Percentiles rank a stretch among this genome's conserved stretches.
phyloP scores from a whole-genome alignment of 53 echinoderm and acorn worm species.

The Paelopatides confundens region DNA sequence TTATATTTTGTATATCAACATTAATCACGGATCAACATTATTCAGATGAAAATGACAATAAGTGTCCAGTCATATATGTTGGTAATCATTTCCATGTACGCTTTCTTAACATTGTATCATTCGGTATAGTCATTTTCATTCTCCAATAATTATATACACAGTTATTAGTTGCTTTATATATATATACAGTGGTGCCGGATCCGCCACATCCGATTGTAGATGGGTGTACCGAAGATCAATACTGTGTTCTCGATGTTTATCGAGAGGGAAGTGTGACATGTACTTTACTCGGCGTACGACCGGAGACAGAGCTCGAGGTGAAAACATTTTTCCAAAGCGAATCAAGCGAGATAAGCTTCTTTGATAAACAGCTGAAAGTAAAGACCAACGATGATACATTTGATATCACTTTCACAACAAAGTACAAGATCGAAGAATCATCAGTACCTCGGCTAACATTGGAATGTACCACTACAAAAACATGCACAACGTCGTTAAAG shows the following conservation, averaged over 20 bases:
- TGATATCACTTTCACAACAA: not conserved
- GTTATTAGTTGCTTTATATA: no score
- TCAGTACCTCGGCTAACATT: not conserved
- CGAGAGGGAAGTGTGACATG: not conserved
- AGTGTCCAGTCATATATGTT: no score
- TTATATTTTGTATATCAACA: no score
- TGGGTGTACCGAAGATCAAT: not conserved
- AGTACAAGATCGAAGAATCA: not conserved
- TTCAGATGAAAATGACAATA: no score
- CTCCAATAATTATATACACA: no score
- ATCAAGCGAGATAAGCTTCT: not conserved
- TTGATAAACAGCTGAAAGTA: not conserved
- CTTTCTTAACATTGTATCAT: no score
- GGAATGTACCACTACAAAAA: not conserved
- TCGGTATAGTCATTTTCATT: no score
- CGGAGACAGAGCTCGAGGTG: not conserved
- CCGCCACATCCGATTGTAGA: not conserved
- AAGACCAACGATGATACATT: not conserved
- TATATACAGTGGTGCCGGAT: not conserved
- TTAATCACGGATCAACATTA: no score
- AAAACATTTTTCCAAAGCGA: not conserved
- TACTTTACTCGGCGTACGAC: not conserved
- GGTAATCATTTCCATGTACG: no score
- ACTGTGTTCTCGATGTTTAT: not conserved
- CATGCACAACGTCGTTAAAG: not conserved